Base-by-base conservation (phyloP, 1,140 invertebrate genomes). In the Drosophila erecta region DNA sequence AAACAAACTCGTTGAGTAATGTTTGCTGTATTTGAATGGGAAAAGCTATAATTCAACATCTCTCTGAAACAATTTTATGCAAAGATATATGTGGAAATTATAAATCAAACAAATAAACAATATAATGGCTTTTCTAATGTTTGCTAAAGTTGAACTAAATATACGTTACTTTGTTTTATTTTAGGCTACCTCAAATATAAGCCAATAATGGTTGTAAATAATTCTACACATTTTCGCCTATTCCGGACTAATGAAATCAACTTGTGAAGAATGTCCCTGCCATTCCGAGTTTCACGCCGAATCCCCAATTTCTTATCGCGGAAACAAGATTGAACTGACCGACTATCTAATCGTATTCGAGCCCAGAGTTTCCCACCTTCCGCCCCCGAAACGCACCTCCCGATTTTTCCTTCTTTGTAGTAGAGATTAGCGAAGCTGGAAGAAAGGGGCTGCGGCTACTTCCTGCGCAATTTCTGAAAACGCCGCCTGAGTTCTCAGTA, bases 261-360 rank as follows among this genome's bases (percentile, higher is more conserved):
- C 15, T 12, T 33, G 2, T 17, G 15, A 50, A 50, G 47, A 50
- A 50, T 50, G 47, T 14, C 11, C 40, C 15, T 24, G 17, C 46
- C 61, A 27, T 46, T 33, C 40, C 56, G 30, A 20, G 8, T 20
- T 8, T 15, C 41, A 17, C 44, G 37, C 24, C 38, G 33, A 22
- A 22, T 56, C 47, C 41, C 40, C 46, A 35, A 14, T 40, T 50
- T 66, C 59, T 83, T 84, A 84, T 85, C 80, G 33, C 10, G 4
- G 15, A 38, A 27, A 70, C 57, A 84, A 84, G 80, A 84, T 79
- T 84, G 76, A 85, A 71, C 79, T 79, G 80, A 74, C 56, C 49
- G 80, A 64, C 74, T 85, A 84, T 84, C 80, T 84, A 84, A 84
- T 84, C 79, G 50, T 17, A 57, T 49, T 58, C 44, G 33, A 43